Base-by-base conservation (phyloP, 2,888 invertebrate species). In the Coelopa pilipes region DNA sequence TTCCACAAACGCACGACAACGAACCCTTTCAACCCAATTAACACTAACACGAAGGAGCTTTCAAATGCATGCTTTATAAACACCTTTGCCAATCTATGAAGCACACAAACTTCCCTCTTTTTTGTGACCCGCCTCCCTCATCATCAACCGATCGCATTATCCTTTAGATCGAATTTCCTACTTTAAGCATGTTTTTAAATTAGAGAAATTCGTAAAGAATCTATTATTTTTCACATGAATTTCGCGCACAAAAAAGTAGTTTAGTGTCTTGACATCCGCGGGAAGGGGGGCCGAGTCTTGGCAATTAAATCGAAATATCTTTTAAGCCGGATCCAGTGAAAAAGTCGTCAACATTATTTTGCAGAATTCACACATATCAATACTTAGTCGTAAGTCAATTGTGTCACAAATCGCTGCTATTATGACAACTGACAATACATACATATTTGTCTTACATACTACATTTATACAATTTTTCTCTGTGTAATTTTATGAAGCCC, bases 151-250 rank as follows among this genome's bases (percentile, higher is more conserved):
- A 53, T 13, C 53, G 13, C 53, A 53, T 53, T n/a, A 34, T 34
- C 34, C 34, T 34, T 5, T n/a, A 53, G 75, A 79, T 79, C 76
- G 85, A 84, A 85, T 85, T 85, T 84, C 84, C 85, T 82, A 82
- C 82, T 86, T 85, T 86, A 84, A 82, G 82, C 81, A 80, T 78
- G 80, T 80, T 81, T 82, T 83, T 85, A 85, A 85, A 85, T 81
- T 84, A 81, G 86, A 82, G 77, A 81, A 85, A 86, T 86, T 85
- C 85, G 78, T 76, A 74, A 75, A 77, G 57, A 60, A 75, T 63
- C 69, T 76, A 70, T 53, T 55, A 59, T 1, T 34, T 34, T 34
- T 34, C 34, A 34, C 7, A 7, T 34, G 2, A 34, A 34, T 34
- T 34, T 34, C 34, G 34, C 34, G 34, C 34, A 34, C 34, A 34